Conservation (phyloP, 1,140 invertebrate genomes). For the Drosophila sp. region DNA sequence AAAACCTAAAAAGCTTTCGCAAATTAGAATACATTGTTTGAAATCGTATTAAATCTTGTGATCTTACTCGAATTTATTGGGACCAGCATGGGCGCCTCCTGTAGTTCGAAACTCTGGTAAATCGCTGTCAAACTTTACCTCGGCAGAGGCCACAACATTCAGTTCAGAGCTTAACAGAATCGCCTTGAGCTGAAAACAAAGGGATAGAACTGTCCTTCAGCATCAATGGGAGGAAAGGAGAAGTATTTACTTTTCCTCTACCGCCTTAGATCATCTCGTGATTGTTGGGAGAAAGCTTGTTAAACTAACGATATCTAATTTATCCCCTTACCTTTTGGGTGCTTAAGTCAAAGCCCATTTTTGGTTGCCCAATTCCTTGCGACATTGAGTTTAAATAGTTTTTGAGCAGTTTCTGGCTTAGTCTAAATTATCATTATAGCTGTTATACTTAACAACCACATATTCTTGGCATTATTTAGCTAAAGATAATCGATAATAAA, state of each 20-base stretch:
- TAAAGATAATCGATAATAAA: too few species aligned
- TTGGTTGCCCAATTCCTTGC: too few species aligned
- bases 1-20: conserved; percentile 52
- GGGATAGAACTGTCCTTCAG: neutral
- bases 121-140: conserved; percentile 95
- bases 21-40: neutral
- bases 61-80: conserved; percentile 87
- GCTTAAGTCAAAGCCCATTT: too few species aligned
- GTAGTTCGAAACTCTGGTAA: conserved; percentile 91
- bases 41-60: neutral
- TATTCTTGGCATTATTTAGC: too few species aligned
- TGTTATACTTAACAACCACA: too few species aligned
- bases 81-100: conserved; percentile 73
- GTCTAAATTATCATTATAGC: too few species aligned
- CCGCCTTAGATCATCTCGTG: too few species aligned
- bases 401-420: too few species aligned
- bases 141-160: conserved; percentile 90
- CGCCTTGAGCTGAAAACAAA: conserved; percentile 92
- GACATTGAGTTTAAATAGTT: too few species aligned
- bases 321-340: too few species aligned
- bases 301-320: too few species aligned
- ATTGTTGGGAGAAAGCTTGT: too few species aligned
- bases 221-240: neutral
- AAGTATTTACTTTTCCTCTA: neutral
- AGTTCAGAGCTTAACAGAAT: conserved; percentile 92